Percentiles rank a stretch among this genome's conserved stretches.
These are phyloP conservation scores for Tanytarsus gracilentus DNA, from an alignment of 2,888 invertebrate genomes.

Conservation along the genomic window DNA sequence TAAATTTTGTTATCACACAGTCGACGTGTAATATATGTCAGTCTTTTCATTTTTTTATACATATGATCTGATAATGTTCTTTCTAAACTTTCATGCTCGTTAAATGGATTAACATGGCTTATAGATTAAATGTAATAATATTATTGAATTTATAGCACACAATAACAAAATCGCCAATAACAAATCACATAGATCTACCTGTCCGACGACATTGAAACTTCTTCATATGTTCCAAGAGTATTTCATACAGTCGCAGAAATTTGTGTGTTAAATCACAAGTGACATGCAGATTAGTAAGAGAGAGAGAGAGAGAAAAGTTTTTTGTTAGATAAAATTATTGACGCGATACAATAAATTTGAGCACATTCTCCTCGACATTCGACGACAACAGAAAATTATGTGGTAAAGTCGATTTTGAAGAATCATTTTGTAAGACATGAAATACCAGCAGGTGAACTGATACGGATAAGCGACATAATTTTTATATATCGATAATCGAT, in stretches of 20 bases:
- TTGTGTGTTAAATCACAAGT: neutral
- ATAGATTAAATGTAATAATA: constrained; percentile 23
- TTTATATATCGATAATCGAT: neutral
- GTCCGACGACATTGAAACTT: constrained; percentile 33
- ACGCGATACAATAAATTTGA: too few species aligned
- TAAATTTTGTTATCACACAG: neutral
- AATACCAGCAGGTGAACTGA: constrained; percentile 1
- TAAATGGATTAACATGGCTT: neutral
- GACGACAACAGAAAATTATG: neutral
- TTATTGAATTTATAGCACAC: constrained; percentile 43
- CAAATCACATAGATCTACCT: constrained; percentile 45
- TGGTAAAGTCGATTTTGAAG: constrained; percentile 5
- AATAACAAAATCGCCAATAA: constrained; percentile 42
- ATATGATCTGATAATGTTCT: neutral
- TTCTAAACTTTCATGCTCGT: constrained; percentile 9
- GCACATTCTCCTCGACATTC: neutral
- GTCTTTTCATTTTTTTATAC: neutral
- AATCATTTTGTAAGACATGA: constrained; percentile 13
- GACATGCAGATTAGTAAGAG: neutral
- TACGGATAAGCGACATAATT: neutral
- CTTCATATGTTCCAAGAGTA: neutral
- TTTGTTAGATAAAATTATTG: too few species aligned
- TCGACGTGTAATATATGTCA: neutral
- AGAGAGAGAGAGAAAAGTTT: too few species aligned
- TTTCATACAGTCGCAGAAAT: neutral